Percentiles rank a stretch among this genome's conserved stretches.
These are phyloP conservation scores for Drosophila putrida DNA, from an alignment of 2,888 invertebrate genomes.

Conservation along the genomic window DNA sequence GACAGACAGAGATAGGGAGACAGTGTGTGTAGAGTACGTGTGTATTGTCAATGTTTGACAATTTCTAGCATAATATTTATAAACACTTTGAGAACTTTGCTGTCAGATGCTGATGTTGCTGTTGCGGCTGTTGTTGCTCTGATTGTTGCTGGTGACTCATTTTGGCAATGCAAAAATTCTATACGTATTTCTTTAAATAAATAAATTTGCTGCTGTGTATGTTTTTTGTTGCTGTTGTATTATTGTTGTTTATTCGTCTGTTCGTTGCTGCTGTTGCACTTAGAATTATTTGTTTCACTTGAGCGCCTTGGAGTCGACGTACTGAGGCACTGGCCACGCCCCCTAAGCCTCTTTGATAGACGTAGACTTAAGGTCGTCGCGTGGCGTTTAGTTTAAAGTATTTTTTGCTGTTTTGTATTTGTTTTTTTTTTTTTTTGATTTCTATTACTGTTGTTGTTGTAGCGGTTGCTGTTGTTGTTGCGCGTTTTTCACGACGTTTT, in stretches of 20 bases:
- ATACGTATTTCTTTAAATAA: slow-evolving; percentile 57
- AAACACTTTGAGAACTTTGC: slow-evolving; percentile 57
- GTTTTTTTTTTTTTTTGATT: slow-evolving; percentile 17
- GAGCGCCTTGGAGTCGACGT: slow-evolving; percentile 76
- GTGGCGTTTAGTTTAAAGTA: slow-evolving; percentile 62
- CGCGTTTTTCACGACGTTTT: slow-evolving; percentile 67
- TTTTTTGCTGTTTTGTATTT: slow-evolving; percentile 19
- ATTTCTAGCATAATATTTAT: slow-evolving; percentile 64
- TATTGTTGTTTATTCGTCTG: slow-evolving; percentile 26
- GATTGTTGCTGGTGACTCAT: slow-evolving; percentile 60
- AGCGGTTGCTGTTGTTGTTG: slow-evolving; percentile 34
- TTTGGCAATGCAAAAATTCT: slow-evolving; percentile 54
- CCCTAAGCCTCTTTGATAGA: slow-evolving; percentile 48
- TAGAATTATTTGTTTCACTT: slow-evolving; percentile 64
- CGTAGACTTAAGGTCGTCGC: slow-evolving; percentile 76
- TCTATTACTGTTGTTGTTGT: not conserved
- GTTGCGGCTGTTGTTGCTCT: slow-evolving; percentile 33
- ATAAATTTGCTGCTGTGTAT: slow-evolving; percentile 43
- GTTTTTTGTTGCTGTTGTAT: slow-evolving; percentile 34
- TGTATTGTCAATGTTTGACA: slow-evolving; percentile 57
- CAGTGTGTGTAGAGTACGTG: slow-evolving; percentile 16
- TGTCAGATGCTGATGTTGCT: slow-evolving; percentile 33
- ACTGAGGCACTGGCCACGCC: slow-evolving; percentile 66
- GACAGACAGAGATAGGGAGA: slow-evolving; percentile 25
- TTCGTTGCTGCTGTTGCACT: slow-evolving; percentile 44